phyloP scores from a whole-genome alignment of 2,113 vertebrate genomes.

The Grallaria varia region DNA sequence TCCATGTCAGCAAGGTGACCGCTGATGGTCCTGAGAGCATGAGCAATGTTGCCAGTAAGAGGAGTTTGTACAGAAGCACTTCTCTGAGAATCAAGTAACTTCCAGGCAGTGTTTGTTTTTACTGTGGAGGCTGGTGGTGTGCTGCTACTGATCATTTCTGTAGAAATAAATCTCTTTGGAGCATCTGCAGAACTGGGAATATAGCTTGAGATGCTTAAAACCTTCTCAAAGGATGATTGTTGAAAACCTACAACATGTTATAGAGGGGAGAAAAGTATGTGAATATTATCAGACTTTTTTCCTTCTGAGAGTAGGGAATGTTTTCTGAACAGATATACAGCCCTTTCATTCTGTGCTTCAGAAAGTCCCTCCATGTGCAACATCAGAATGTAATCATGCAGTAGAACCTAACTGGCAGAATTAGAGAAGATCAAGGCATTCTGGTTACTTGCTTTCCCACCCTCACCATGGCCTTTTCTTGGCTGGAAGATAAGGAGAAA shows the following conservation, averaged over 20 bases:
- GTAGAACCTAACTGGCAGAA: neutral
- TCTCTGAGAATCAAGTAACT: neutral
- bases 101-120: neutral
- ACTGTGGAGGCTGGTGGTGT: neutral
- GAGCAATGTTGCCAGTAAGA: neutral
- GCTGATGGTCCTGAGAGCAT: neutral
- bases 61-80: neutral
- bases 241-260: slow-evolving; percentile 18
- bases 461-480: neutral
- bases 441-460: neutral
- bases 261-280: neutral
- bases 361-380: neutral
- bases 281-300: neutral
- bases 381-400: neutral
- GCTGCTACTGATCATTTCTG: neutral
- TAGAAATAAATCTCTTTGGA: neutral
- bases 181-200: neutral
- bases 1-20: neutral
- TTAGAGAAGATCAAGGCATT: neutral
- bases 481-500: neutral
- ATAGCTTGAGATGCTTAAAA: neutral
- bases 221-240: neutral
- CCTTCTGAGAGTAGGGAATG: neutral
- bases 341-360: neutral
- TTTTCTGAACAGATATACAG: neutral